A percentile compares a stretch with the other conserved stretches of the same genome.
These are phyloP conservation scores for Plutomurus gul DNA, from an alignment of 1,140 invertebrate species.

Conservation along the genomic window DNA sequence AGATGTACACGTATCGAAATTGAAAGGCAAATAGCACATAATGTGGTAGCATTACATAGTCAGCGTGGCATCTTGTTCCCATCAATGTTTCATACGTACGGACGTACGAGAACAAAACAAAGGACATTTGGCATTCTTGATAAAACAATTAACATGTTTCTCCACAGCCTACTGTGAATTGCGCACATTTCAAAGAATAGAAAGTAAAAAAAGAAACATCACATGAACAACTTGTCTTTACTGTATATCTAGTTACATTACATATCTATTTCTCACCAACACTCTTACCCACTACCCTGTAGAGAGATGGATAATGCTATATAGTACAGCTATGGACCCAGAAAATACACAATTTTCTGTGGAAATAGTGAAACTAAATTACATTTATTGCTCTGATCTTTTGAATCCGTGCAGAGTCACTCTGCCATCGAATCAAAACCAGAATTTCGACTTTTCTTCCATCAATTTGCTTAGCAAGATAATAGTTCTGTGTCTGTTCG, in stretches of 20 bases:
- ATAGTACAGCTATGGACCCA: too few relatives aligned
- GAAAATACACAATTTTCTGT: too few relatives aligned
- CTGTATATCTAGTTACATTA: too few relatives aligned
- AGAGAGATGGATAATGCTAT: too few relatives aligned
- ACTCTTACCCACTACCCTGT: too few relatives aligned
- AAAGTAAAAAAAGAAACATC: too few relatives aligned
- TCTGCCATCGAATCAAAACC: neutral
- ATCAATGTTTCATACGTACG: neutral
- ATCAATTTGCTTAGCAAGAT: neutral
- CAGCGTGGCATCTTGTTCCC: neutral
- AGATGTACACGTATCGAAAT: neutral
- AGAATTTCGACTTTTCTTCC: constrained; percentile 24
- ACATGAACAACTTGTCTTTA: too few relatives aligned
- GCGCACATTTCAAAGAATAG: neutral
- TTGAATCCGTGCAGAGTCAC: neutral
- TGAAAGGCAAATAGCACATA: neutral
- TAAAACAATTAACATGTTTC: constrained; percentile 6
- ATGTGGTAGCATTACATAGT: too few relatives aligned
- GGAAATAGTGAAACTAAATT: neutral
- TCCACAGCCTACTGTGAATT: neutral
- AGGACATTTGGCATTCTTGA: neutral
- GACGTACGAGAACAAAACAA: neutral
- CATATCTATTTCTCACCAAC: too few relatives aligned
- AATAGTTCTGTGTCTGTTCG: neutral
- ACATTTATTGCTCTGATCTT: neutral